Evolutionary conservation across 30 jellyfish, hydroid and myxozoan species (phyloP), one percentile per base, ranked within the genome.

Genomic region (Nemopilema nomurai): DNA sequence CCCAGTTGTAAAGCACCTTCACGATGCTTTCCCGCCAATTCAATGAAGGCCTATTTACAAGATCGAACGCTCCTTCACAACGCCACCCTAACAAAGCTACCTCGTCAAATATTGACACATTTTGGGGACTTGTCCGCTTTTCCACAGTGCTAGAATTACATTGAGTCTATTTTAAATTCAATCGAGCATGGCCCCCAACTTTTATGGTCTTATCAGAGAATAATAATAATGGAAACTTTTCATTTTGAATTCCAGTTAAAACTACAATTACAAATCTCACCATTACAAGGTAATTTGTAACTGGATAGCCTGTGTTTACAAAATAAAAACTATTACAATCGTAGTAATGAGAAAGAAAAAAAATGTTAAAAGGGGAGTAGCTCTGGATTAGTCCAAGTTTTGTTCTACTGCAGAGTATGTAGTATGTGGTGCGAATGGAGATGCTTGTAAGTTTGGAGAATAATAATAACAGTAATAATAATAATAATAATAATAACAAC

Each of bases 201-300:
- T n/a, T n/a, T n/a, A n/a, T n/a, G n/a, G n/a, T n/a, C n/a, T n/a
- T n/a, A n/a, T n/a, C n/a, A n/a, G n/a, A n/a, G n/a, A n/a, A n/a
- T n/a, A n/a, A n/a, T n/a, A n/a, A n/a, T n/a, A n/a, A n/a, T 23
- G 62, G 27, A 70, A 21, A 70, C 62, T 20, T 70, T 70, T 70
- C 22, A 24, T 70, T 25, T 25, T 25, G 33, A 26, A 20, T 70
- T n/a, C 27, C 81, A 26, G 28, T 70, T 70, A 41, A 41, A 41
- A 41, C 57, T 41, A 41, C 57, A 41, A 41, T 41, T 41, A 41
- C 57, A 41, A 41, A 41, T 41, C 57, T 41, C 57, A 41, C 57
- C 13, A 3, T 41, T 41, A 41, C 57, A 41, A 41, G 57, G 57
- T 41, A 41, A 41, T 41, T 41, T 41, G 57, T 41, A 41, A 41